phyloP scores from a whole-genome alignment of 2,113 vertebrate species.

The Chroicocephalus ridibundus region DNA sequence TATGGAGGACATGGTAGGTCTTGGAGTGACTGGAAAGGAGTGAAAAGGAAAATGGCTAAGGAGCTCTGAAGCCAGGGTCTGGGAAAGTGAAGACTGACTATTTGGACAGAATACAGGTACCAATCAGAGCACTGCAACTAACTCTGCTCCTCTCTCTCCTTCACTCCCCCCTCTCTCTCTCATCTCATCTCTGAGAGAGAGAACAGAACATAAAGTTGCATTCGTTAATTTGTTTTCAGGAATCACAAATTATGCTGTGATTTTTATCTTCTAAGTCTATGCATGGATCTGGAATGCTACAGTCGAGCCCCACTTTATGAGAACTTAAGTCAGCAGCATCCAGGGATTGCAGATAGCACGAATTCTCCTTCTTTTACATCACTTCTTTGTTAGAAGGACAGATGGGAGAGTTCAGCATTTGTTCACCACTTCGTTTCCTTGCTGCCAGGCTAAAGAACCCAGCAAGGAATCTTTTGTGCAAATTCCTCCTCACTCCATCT shows the following conservation, averaged over 20 bases:
- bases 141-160: not conserved
- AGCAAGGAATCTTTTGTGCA: not conserved
- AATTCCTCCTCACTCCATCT: not conserved
- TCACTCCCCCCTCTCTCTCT: not conserved
- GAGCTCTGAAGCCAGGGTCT: not conserved
- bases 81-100: not conserved
- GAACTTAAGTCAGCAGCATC: not conserved
- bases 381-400: not conserved
- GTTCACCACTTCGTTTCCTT: not conserved
- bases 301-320: not conserved
- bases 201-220: not conserved
- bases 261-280: constrained; percentile 7
- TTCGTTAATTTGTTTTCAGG: constrained; percentile 13
- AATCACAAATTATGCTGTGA: not conserved
- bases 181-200: not conserved
- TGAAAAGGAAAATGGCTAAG: not conserved
- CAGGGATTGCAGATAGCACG: not conserved
- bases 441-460: not conserved
- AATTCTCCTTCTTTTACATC: not conserved
- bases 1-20: not conserved
- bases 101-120: not conserved
- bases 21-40: not conserved
- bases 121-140: not conserved
- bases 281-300: not conserved
- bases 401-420: not conserved